phyloP scores from a whole-genome alignment of 37 sponge, comb jelly and placozoan species.

The Cliona cf. orientalis region DNA sequence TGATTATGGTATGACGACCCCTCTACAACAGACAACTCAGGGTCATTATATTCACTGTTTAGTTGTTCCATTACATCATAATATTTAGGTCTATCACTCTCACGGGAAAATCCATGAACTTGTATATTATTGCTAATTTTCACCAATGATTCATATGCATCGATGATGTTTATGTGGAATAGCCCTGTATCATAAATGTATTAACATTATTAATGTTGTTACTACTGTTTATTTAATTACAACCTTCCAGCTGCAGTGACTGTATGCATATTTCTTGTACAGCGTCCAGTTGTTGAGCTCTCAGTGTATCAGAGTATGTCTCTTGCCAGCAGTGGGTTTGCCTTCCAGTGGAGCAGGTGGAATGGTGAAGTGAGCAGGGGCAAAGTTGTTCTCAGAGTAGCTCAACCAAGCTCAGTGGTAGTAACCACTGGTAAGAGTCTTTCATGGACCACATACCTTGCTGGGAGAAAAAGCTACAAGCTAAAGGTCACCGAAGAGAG shows the following conservation, averaged over 20 bases:
- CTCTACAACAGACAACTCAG: no score
- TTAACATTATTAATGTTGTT: no score
- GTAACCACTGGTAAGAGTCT: not conserved
- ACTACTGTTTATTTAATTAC: no score
- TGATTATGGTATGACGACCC: no score
- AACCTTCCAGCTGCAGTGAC: not conserved
- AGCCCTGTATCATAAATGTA: no score
- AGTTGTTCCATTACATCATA: no score
- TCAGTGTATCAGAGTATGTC: conserved; percentile 76
- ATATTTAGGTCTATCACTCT: no score
- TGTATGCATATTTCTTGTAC: not conserved
- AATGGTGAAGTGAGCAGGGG: conserved; percentile 51
- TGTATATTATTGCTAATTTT: no score
- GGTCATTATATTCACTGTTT: no score
- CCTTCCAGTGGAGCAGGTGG: conserved; percentile 78
- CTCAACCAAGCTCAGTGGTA: not conserved
- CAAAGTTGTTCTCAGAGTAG: conserved; percentile 18
- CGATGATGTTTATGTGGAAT: conserved; percentile 1
- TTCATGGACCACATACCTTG: conserved; percentile 34
- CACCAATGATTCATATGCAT: not conserved
- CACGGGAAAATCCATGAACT: no score
- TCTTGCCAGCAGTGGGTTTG: conserved; percentile 49
- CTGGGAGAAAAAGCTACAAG: conserved; percentile 30
- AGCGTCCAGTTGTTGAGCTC: conserved; percentile 53
- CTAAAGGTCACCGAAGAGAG: conserved; percentile 39